Base-by-base conservation (phyloP, 2,113 vertebrate species). In the Dunckerocampus dactyliophorus region DNA sequence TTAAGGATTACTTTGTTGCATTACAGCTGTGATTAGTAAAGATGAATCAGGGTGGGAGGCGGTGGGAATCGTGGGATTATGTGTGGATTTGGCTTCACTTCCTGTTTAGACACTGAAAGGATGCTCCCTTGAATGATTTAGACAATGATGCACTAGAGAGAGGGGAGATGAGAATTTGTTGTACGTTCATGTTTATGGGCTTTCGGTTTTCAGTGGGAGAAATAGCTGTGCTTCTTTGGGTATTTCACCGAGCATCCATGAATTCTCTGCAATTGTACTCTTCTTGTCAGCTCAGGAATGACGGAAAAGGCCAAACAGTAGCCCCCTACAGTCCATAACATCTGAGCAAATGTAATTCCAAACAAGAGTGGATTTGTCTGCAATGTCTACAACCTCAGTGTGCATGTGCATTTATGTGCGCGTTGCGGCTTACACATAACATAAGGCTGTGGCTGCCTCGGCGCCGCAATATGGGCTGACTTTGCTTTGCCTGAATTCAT, bases 401-500 rank as follows among this genome's bases (percentile, higher is more conserved):
- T 47, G 53, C 20, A 4, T 43, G 47, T 57, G 45, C 72, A 48
- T 65, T 55, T 64, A 34, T 11, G 16, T 15, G 43, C 14, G 55
- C 24, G 62, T 57, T 65, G 53, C 46, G 46, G 66, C 72, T 65
- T 65, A 53, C 62, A 80, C 72, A 75, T 12, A 47, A 12, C 57
- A 59, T 59, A 59, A 24, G 21, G 57, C 15, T 14, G 16, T 28
- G 19, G 13, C 37, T 34, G 31, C 34, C 56, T 59, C 20, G 10
- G 43, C 43, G 16, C 57, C 15, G 42, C 21, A 59, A 60, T 49
- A 50, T 24, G 20, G 56, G 37, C 17, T 3, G 20, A 22, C 68
- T 77, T 75, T 54, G 59, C 74, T 75, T 67, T 57, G 68, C 65
- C 60, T 68, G 55, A 79, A 82, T 80, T 67, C 52, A 72, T 79